Evolutionary conservation across 2,888 invertebrate species (phyloP).

Genomic region (Hermaeophaga mercurialis): DNA sequence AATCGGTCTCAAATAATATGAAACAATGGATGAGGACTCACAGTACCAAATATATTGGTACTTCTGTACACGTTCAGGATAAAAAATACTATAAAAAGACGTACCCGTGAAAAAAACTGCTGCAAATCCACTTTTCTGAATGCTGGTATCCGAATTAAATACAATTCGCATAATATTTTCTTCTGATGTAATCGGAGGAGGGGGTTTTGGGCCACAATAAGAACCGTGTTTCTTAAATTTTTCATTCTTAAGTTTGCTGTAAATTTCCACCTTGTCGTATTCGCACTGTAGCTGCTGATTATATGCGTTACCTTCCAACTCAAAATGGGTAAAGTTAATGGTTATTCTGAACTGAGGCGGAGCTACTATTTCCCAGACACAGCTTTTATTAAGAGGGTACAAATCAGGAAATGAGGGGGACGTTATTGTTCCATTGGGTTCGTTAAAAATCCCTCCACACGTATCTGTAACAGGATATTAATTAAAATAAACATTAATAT

Average conservation of each 20-base stretch:
- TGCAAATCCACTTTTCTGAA: slow-evolving; percentile 94
- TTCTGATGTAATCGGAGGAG: slow-evolving; percentile 90
- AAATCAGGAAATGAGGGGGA: slow-evolving; percentile 95
- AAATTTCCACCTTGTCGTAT: slow-evolving; percentile 90
- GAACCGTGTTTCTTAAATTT: slow-evolving; percentile 83
- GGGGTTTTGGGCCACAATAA: slow-evolving; percentile 85
- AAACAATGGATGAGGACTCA: too few relatives aligned
- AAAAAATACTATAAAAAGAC: slow-evolving; percentile 18
- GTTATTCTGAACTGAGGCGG: slow-evolving; percentile 92
- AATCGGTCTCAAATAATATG: too few relatives aligned
- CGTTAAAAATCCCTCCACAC: slow-evolving; percentile 86
- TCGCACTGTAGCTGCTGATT: slow-evolving; percentile 90
- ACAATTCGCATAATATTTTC: slow-evolving; percentile 87
- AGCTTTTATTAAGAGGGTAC: slow-evolving; percentile 94
- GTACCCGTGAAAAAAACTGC: slow-evolving; percentile 88
- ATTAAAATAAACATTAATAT: too few relatives aligned
- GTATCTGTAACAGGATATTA: slow-evolving; percentile 92
- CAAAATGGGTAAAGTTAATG: slow-evolving; percentile 96
- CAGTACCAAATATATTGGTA: too few relatives aligned
- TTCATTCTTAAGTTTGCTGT: slow-evolving; percentile 81
- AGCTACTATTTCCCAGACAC: slow-evolving; percentile 97
- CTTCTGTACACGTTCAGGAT: too few relatives aligned
- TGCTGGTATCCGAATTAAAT: slow-evolving; percentile 94
- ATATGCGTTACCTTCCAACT: slow-evolving; percentile 94
- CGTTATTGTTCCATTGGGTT: slow-evolving; percentile 90